These are phyloP conservation scores for Schizothorax lantsangensis DNA, from an alignment of 2,797 vertebrate genomes.

Conservation along the genomic window DNA sequence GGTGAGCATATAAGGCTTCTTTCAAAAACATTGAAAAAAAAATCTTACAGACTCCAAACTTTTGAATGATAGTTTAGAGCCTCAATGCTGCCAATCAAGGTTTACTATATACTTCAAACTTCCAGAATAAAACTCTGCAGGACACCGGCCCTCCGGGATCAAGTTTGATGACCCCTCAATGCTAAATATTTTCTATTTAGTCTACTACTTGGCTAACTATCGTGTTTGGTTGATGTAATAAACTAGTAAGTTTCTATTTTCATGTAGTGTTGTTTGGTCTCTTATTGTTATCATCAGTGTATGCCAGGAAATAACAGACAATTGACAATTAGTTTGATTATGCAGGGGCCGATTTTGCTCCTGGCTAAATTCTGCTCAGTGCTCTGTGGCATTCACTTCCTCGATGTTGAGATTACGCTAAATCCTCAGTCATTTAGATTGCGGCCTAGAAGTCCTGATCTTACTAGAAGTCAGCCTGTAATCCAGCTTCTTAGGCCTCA, in stretches of 20 bases:
- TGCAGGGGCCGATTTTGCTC: neutral
- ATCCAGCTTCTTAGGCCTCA: constrained; percentile 66
- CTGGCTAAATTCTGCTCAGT: neutral
- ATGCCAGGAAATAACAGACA: neutral
- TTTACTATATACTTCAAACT: too few species aligned
- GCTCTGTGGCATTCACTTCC: neutral
- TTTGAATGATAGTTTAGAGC: neutral
- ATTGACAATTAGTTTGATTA: neutral
- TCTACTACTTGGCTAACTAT: neutral
- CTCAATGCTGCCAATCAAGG: neutral
- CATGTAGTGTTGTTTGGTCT: neutral
- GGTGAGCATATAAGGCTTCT: neutral
- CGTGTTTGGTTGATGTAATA: neutral
- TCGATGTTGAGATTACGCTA: constrained; percentile 73
- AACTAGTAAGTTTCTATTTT: neutral
- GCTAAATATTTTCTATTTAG: too few species aligned
- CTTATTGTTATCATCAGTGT: neutral
- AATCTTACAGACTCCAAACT: neutral
- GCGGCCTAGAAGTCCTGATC: constrained; percentile 76
- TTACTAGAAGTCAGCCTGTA: constrained; percentile 70
- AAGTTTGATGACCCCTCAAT: too few species aligned
- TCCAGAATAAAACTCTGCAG: too few species aligned
- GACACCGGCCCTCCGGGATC: too few species aligned
- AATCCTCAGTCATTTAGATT: constrained; percentile 78
- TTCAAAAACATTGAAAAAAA: neutral